Conservation (phyloP, 2,113 vertebrate species). For the Corythornis cristatus region DNA sequence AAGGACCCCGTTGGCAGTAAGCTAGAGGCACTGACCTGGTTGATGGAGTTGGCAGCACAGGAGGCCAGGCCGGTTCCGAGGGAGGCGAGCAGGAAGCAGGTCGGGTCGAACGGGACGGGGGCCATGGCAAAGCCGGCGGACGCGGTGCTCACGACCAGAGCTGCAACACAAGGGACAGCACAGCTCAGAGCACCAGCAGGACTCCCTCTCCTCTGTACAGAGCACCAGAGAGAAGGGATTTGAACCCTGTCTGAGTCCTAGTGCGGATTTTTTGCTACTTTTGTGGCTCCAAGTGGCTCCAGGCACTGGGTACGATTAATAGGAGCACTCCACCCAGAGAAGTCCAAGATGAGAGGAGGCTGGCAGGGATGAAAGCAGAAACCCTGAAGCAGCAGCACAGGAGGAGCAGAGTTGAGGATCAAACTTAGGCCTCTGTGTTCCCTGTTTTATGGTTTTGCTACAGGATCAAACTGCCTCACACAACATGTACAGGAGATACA, state of each 20-base stretch:
- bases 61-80: conserved; percentile 92
- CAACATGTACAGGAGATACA: fast-evolving
- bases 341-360: not conserved
- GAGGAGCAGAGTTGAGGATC: not conserved
- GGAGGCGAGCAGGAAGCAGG: conserved; percentile 83
- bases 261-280: not conserved
- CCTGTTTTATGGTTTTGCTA: not conserved
- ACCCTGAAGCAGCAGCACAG: not conserved
- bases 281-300: not conserved
- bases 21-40: conserved; percentile 86
- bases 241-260: not conserved
- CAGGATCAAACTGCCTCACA: not conserved
- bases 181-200: not conserved
- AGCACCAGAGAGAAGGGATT: not conserved
- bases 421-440: not conserved
- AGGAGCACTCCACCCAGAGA: not conserved
- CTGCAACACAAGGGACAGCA: conserved; percentile 74
- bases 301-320: not conserved
- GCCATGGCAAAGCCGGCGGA: conserved; percentile 93
- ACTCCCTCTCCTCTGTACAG: not conserved
- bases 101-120: conserved; percentile 88
- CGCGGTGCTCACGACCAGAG: conserved; percentile 89
- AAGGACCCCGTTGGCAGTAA: not conserved
- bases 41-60: conserved; percentile 93
- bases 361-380: not conserved